These are phyloP conservation scores for Fregetta grallaria DNA, from an alignment of 2,113 vertebrate species.

Conservation along the genomic window DNA sequence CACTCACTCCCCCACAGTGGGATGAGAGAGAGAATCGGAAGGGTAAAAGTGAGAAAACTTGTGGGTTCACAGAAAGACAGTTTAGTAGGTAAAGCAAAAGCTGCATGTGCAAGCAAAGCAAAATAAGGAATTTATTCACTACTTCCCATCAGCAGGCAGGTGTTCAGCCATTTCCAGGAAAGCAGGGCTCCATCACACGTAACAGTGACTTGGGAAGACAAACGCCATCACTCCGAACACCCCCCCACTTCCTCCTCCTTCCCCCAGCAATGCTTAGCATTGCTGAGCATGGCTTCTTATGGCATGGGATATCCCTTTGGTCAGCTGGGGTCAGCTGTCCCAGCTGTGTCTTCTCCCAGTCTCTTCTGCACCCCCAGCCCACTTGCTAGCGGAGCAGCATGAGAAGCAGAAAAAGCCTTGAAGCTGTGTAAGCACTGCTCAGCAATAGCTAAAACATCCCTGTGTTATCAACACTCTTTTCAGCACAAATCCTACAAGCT, in stretches of 20 bases:
- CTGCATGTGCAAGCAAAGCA: neutral
- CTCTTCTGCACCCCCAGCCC: neutral
- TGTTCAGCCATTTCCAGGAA: neutral
- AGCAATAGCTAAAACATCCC: neutral
- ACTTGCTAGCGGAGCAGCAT: accelerated
- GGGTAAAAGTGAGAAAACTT: neutral
- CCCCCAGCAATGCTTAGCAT: neutral
- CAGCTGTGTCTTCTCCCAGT: neutral
- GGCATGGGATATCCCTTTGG: neutral
- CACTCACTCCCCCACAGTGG: no score
- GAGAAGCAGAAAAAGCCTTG: neutral
- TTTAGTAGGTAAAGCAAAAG: neutral
- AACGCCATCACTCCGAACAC: accelerated
- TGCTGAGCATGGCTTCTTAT: accelerated
- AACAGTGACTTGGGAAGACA: neutral
- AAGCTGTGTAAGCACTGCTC: neutral
- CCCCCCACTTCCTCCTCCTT: neutral
- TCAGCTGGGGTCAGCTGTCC: neutral
- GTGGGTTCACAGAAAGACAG: neutral
- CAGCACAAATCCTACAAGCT: neutral
- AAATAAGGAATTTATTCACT: neutral
- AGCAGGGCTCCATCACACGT: neutral
- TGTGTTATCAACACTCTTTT: neutral
- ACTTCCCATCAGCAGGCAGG: neutral
- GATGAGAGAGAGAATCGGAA: neutral